Percentiles rank a stretch among this genome's conserved stretches.
phyloP scores from a whole-genome alignment of 2,797 vertebrate genomes.

The Chelon auratus region DNA sequence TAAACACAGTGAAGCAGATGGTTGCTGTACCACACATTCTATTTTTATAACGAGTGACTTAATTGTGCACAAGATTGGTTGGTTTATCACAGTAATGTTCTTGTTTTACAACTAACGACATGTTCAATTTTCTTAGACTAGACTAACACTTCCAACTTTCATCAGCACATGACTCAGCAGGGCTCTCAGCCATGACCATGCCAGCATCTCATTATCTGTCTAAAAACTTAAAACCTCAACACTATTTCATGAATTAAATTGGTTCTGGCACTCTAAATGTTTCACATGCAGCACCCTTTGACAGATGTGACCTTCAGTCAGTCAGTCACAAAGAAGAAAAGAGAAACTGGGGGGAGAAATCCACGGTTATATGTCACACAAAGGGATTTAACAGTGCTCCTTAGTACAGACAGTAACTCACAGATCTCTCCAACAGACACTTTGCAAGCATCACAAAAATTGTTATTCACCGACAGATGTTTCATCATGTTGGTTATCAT shows the following conservation, averaged over 20 bases:
- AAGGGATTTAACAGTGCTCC: slow-evolving; percentile 13
- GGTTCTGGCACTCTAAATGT: slow-evolving; percentile 17
- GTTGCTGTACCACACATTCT: not conserved
- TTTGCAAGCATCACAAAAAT: slow-evolving; percentile 36
- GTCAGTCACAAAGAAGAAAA: slow-evolving; percentile 22
- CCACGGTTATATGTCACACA: slow-evolving; percentile 18
- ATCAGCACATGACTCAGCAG: slow-evolving; percentile 40
- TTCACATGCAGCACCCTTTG: slow-evolving; percentile 14
- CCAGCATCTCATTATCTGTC: slow-evolving; percentile 26
- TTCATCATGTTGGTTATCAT: slow-evolving; percentile 39
- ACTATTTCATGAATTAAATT: slow-evolving; percentile 26
- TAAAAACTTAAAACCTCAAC: slow-evolving; percentile 18
- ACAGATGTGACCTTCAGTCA: slow-evolving; percentile 57
- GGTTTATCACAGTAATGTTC: slow-evolving; percentile 17
- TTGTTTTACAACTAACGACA: slow-evolving; percentile 1
- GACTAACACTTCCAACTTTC: slow-evolving; percentile 12
- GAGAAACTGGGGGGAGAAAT: slow-evolving; percentile 17
- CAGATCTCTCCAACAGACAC: slow-evolving; percentile 21
- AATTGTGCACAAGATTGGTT: slow-evolving; percentile 14
- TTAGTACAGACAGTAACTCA: slow-evolving; percentile 28
- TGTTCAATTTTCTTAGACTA: slow-evolving; percentile 22
- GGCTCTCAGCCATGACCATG: slow-evolving; percentile 5
- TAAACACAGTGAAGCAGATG: too few relatives aligned
- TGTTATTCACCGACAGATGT: slow-evolving; percentile 51
- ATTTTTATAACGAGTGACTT: slow-evolving; percentile 1